phyloP scores from a whole-genome alignment of 2,113 vertebrate species.

The Tragelaphus strepsiceros region DNA sequence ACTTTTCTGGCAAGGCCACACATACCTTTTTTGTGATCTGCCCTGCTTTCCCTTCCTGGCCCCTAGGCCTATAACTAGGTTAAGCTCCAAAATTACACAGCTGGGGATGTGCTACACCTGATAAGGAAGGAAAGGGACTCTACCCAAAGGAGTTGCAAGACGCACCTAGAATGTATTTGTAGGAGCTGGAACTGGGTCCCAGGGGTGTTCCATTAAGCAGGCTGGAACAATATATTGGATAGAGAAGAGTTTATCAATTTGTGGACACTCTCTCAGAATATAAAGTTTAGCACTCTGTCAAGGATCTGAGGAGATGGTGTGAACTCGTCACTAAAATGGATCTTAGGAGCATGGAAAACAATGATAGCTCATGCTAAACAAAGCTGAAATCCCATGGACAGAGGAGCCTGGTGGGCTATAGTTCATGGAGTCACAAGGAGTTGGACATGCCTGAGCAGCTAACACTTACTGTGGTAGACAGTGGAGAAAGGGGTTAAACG shows the following conservation, averaged over 20 bases:
- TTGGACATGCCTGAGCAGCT: not conserved
- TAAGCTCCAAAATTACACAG: not conserved
- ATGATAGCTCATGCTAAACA: not conserved
- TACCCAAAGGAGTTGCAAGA: not conserved
- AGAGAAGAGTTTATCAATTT: not conserved
- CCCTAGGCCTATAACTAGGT: not conserved
- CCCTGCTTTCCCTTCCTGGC: not conserved
- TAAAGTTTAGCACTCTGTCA: not conserved
- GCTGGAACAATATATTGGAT: not conserved
- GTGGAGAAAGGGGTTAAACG: not conserved
- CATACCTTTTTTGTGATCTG: not conserved
- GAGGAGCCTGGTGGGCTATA: not conserved
- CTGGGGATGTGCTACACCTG: not conserved
- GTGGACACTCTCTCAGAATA: not conserved
- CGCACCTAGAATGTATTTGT: not conserved
- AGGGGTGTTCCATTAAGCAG: not conserved
- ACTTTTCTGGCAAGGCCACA: not conserved
- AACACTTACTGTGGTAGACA: not conserved
- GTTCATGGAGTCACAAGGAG: not conserved
- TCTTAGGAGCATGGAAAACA: not conserved
- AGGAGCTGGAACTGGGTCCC: not conserved
- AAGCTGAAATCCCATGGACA: not conserved
- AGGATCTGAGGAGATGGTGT: not conserved
- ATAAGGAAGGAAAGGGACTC: not conserved
- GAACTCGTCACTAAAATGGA: not conserved